phyloP scores from a whole-genome alignment of 1,140 invertebrate species.

The Cydia fagiglandana region DNA sequence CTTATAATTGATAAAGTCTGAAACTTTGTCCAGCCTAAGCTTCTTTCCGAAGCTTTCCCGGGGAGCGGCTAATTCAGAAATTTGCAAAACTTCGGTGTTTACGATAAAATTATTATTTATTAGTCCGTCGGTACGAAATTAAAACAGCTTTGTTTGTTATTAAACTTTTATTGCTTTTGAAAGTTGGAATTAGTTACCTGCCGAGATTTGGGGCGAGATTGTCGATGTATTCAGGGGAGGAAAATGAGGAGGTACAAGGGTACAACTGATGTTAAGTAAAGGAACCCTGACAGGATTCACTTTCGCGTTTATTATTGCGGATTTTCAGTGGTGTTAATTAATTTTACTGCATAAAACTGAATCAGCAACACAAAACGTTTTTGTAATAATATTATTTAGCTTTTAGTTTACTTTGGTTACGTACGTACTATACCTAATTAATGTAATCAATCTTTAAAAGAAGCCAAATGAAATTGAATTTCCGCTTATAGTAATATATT shows the following conservation, averaged over 20 bases:
- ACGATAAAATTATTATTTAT: constrained; percentile 52
- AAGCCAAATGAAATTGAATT: too few species aligned
- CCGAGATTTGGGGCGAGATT: background rate
- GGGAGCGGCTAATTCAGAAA: constrained; percentile 36
- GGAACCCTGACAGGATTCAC: too few species aligned
- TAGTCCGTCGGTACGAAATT: constrained; percentile 32
- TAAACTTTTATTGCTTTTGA: constrained; percentile 33
- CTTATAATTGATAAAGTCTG: constrained; percentile 42
- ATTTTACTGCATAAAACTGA: too few species aligned
- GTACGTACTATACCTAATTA: too few species aligned
- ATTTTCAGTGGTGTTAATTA: too few species aligned
- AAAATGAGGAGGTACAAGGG: too few species aligned
- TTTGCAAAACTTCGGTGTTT: constrained; percentile 40
- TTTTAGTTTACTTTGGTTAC: too few species aligned
- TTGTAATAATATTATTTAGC: too few species aligned
- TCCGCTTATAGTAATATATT: too few species aligned
- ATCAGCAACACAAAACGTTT: background rate
- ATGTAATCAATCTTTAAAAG: too few species aligned
- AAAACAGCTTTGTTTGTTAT: constrained; percentile 31
- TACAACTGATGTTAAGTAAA: too few species aligned
- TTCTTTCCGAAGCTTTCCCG: constrained; percentile 20
- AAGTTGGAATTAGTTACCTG: constrained; percentile 25
- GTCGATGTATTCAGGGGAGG: background rate
- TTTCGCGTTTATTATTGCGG: too few species aligned
- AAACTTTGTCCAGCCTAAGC: constrained; percentile 35